These are phyloP conservation scores for Amblyjoppa proteus DNA, from an alignment of 2,888 invertebrate species.

Conservation along the genomic window DNA sequence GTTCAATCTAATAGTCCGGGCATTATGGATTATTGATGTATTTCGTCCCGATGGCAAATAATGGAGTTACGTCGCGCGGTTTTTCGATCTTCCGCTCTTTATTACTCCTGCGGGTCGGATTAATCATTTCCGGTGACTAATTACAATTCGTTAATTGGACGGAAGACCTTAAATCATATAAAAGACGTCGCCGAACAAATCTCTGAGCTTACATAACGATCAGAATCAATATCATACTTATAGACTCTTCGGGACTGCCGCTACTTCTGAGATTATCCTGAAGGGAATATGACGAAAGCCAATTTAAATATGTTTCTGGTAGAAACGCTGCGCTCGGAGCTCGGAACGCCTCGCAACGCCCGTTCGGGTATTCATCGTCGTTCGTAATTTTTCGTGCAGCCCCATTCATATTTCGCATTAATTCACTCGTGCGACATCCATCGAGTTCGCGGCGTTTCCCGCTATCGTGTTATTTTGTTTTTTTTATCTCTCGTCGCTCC, in stretches of 20 bases:
- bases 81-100: background rate
- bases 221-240: background rate
- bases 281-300: background rate
- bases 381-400: background rate
- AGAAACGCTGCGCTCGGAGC: background rate
- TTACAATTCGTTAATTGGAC: background rate
- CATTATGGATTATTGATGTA: background rate
- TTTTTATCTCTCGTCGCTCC: background rate
- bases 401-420: background rate
- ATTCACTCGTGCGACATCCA: background rate
- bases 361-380: background rate
- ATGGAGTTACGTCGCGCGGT: background rate
- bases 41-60: background rate
- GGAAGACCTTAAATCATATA: background rate
- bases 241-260: background rate
- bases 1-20: background rate
- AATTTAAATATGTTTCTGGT: constrained; percentile 1
- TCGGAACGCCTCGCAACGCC: background rate
- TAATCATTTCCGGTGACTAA: background rate
- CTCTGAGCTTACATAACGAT: background rate
- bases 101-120: background rate
- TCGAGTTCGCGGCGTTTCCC: background rate
- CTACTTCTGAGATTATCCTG: background rate
- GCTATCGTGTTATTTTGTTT: background rate
- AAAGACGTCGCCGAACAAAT: background rate